Conservation (phyloP, 2,113 vertebrate species). For the Periophthalmodon schlosseri region DNA sequence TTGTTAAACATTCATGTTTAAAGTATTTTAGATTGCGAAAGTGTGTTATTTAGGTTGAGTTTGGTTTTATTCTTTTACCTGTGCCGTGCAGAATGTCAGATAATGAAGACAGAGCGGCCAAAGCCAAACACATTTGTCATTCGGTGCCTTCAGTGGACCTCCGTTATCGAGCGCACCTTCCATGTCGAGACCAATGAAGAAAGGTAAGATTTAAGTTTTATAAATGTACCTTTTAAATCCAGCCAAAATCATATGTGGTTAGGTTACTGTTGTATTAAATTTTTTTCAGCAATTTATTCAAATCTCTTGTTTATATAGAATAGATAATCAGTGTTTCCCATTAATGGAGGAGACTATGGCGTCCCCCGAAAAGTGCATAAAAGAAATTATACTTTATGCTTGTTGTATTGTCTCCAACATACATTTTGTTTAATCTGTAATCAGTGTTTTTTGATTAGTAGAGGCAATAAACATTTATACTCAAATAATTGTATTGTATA, state of each 20-base stretch:
- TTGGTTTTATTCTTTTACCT: background rate
- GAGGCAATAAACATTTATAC: too few species aligned
- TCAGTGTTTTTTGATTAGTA: too few species aligned
- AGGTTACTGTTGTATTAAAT: background rate
- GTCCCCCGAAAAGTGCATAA: too few species aligned
- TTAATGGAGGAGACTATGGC: too few species aligned
- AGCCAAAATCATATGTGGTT: background rate
- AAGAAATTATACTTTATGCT: too few species aligned
- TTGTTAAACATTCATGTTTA: background rate
- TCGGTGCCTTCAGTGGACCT: conserved; percentile 94
- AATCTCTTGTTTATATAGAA: background rate
- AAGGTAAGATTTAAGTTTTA: conserved; percentile 67
- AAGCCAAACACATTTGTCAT: conserved; percentile 94
- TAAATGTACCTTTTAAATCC: background rate
- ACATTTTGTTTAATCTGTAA: too few species aligned
- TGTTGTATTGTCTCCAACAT: too few species aligned
- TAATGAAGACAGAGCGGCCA: conserved; percentile 89
- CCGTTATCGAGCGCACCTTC: conserved; percentile 93
- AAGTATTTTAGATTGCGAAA: background rate
- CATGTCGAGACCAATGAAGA: conserved; percentile 90
- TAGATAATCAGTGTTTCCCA: too few species aligned
- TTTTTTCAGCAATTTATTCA: background rate
- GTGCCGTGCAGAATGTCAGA: conserved; percentile 76
- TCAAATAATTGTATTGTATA: too few species aligned
- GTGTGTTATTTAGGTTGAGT: background rate